A percentile compares a stretch with the other conserved stretches of the same genome.
These are phyloP conservation scores for Leptopilina clavipes DNA, from an alignment of 1,140 invertebrate species.

Conservation along the genomic window DNA sequence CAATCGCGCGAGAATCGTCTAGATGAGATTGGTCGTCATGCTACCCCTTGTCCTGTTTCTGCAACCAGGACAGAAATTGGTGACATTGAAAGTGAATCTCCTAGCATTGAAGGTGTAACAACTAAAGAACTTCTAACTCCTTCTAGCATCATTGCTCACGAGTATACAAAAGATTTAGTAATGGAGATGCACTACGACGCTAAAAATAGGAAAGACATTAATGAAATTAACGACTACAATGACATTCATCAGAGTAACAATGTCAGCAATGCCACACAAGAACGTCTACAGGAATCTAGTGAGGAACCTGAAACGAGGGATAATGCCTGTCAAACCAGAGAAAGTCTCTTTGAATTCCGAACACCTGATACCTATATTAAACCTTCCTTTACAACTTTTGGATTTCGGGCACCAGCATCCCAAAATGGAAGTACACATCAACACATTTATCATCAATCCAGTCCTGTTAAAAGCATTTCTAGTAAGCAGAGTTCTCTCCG, in stretches of 20 bases:
- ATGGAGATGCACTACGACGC: slow-evolving; percentile 47
- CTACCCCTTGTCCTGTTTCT: slow-evolving; percentile 68
- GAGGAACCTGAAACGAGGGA: slow-evolving; percentile 82
- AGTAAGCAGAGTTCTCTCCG: slow-evolving; percentile 47
- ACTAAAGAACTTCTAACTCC: slow-evolving; percentile 64
- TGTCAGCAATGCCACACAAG: slow-evolving; percentile 73
- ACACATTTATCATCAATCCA: slow-evolving; percentile 50
- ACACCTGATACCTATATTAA: slow-evolving; percentile 52
- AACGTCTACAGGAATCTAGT: slow-evolving; percentile 73
- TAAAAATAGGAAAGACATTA: slow-evolving; percentile 19
- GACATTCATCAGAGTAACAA: slow-evolving; percentile 74
- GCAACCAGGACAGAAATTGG: slow-evolving; percentile 61
- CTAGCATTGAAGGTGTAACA: slow-evolving; percentile 64
- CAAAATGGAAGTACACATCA: slow-evolving; percentile 60
- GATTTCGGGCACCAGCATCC: slow-evolving; percentile 56
- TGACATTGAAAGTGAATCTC: slow-evolving; percentile 64
- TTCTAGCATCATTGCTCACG: slow-evolving; percentile 62
- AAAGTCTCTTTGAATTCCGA: slow-evolving; percentile 81
- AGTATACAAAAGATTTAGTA: slow-evolving; percentile 57
- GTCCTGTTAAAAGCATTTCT: slow-evolving; percentile 27
- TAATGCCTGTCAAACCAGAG: slow-evolving; percentile 86
- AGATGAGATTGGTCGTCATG: slow-evolving; percentile 79
- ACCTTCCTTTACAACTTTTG: slow-evolving; percentile 66
- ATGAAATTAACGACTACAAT: slow-evolving; percentile 70
- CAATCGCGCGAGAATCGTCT: slow-evolving; percentile 85